phyloP scores from a whole-genome alignment of 1,140 invertebrate species.

The Brachionus calyciflorus region DNA sequence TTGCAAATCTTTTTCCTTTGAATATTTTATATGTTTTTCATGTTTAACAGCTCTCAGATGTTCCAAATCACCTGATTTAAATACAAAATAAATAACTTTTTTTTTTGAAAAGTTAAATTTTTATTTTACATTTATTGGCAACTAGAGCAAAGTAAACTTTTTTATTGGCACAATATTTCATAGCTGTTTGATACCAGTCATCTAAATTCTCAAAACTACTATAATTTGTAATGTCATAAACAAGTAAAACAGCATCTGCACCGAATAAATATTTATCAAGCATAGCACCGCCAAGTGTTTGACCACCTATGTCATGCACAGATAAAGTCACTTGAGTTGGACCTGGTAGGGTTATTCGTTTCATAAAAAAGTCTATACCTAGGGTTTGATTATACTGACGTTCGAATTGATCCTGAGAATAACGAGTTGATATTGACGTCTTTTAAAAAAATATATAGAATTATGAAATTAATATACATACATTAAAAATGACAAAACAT shows the following conservation, averaged over 20 bases:
- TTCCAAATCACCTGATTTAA: slow-evolving; percentile 71
- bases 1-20: slow-evolving; percentile 71
- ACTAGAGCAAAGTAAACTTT: slow-evolving; percentile 71
- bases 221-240: slow-evolving; percentile 81
- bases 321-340: slow-evolving; percentile 68
- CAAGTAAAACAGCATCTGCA: slow-evolving; percentile 74
- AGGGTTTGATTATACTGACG: slow-evolving; percentile 71
- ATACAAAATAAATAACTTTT: not conserved
- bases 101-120: slow-evolving; percentile 17
- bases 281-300: slow-evolving; percentile 72
- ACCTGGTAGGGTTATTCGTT: slow-evolving; percentile 68
- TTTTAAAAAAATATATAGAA: slow-evolving; percentile 57
- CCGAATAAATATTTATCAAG: slow-evolving; percentile 78
- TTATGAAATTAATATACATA: slow-evolving; percentile 27
- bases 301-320: slow-evolving; percentile 79
- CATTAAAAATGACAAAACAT: slow-evolving; percentile 63
- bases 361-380: slow-evolving; percentile 77
- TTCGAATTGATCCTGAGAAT: slow-evolving; percentile 72
- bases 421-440: slow-evolving; percentile 70
- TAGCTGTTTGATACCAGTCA: slow-evolving; percentile 71
- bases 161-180: slow-evolving; percentile 64
- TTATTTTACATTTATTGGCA: slow-evolving; percentile 80
- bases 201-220: slow-evolving; percentile 75
- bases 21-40: slow-evolving; percentile 75
- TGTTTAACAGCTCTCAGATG: slow-evolving; percentile 75